Evolutionary conservation across 2,888 invertebrate genomes (phyloP).

Genomic region (Orchesella flavescens): DNA sequence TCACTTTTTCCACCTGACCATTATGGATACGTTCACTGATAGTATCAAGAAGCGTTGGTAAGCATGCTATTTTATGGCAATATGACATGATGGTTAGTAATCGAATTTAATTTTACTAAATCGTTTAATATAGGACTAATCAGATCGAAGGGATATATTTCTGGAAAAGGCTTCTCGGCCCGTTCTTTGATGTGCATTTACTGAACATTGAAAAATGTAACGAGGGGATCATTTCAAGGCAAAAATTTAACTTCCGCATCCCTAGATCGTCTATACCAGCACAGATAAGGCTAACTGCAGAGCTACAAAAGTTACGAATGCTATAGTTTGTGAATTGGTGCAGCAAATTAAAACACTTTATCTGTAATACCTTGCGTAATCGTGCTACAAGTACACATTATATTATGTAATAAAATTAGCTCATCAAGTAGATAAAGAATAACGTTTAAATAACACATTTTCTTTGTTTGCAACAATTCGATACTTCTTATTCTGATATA

Average conservation of each 20-base stretch:
- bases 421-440: too few relatives aligned
- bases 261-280: constrained; percentile 19
- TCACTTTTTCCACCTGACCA: constrained; percentile 35
- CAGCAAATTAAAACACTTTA: too few relatives aligned
- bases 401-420: too few relatives aligned
- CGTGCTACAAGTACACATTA: too few relatives aligned
- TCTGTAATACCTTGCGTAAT: neutral
- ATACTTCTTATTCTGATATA: too few relatives aligned
- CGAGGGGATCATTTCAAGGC: neutral
- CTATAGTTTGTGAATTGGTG: too few relatives aligned
- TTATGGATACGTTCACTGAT: constrained; percentile 37
- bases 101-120: too few relatives aligned
- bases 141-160: constrained; percentile 20
- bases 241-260: constrained; percentile 11
- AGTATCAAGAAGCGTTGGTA: constrained; percentile 51
- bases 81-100: too few relatives aligned
- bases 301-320: neutral
- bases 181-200: constrained; percentile 24
- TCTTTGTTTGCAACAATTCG: too few relatives aligned
- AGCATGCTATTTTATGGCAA: too few relatives aligned
- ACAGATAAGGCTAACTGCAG: constrained; percentile 17
- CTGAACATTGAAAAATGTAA: constrained; percentile 51
- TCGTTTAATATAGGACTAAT: constrained; percentile 19
- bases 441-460: too few relatives aligned
- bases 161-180: constrained; percentile 37